Evolutionary conservation across 1,140 invertebrate species (phyloP), one percentile per base, ranked within the genome.

Genomic region (Trinorchestia longiramus): DNA sequence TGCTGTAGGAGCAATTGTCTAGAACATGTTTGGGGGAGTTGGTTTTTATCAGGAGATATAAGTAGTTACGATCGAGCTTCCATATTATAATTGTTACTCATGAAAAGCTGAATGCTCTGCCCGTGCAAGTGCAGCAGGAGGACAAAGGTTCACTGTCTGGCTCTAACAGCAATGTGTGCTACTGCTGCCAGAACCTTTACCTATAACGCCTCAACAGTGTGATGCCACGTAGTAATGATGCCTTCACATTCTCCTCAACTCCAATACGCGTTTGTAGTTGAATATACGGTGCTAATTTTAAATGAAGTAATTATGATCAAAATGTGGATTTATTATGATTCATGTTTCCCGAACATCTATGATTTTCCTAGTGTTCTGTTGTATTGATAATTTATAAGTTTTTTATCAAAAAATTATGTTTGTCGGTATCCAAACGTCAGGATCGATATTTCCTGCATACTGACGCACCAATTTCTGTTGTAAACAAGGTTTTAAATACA

Each of bases 1-100:
- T 43, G 88, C 88, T 90, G 88, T 42, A 90, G 88, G 88, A 90
- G 36, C n/a, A 90, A 90, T 90, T 90, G 88, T 90, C 62, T 77
- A 77, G 62, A 77, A 77, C 62, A 77, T 28, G 62, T 77, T 77
- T 36, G 11, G 11, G 1, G 62, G 62, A 77, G 62, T 77, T 77
- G 62, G 88, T 90, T 42, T 90, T 90, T 90, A 90, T 90, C 88
- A 90, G 88, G 0, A 90, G 88, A 42, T 77, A 77, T 77, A 77
- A 77, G 62, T 28, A 77, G 62, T 77, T 77, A 36, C 62, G 62
- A 77, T 77, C 62, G 62, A 77, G 62, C 62, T 77, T 77, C 62
- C 62, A 11, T 90, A 90, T 90, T 90, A 90, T 90, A 90, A 90
- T 90, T 90, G 43, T 90, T 90, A 42, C 23, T 36, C 88, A 90